phyloP scores from a whole-genome alignment of 2,113 vertebrate species.

The Muscicapa adusta region DNA sequence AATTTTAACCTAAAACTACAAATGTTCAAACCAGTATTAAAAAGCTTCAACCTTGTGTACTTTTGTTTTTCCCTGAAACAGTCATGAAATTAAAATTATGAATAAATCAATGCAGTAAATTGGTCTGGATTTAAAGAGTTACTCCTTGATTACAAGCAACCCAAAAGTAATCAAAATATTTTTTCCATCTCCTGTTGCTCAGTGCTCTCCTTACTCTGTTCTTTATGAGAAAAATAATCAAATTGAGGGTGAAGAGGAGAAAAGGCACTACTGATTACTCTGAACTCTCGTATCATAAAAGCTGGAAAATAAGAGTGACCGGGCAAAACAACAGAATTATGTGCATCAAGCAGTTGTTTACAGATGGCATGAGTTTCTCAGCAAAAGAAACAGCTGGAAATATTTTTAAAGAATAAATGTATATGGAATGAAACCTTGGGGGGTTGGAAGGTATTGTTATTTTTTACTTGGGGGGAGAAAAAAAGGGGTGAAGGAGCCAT shows the following conservation, averaged over 20 bases:
- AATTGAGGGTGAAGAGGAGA: conserved; percentile 35
- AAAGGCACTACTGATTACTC: conserved; percentile 20
- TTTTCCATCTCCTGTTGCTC: conserved; percentile 43
- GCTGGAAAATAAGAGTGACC: conserved; percentile 40
- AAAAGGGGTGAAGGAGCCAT: background rate
- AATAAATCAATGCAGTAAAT: conserved; percentile 43
- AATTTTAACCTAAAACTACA: conserved; percentile 1
- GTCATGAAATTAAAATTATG: conserved; percentile 32
- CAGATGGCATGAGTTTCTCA: background rate
- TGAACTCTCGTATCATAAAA: conserved; percentile 9
- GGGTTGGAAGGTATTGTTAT: background rate
- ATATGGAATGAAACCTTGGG: background rate
- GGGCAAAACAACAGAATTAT: conserved; percentile 1
- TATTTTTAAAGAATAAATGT: conserved; percentile 2
- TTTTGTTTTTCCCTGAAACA: background rate
- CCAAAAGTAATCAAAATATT: conserved; percentile 55
- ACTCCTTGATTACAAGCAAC: conserved; percentile 41
- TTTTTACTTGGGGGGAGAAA: background rate
- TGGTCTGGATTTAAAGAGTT: conserved; percentile 29
- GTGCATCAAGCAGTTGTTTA: conserved; percentile 18
- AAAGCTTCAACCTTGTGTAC: background rate
- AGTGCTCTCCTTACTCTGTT: background rate
- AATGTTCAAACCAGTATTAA: background rate
- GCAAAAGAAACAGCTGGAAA: conserved; percentile 50
- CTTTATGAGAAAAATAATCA: conserved; percentile 50